phyloP scores from a whole-genome alignment of 2,113 vertebrate genomes.

The Pongo abelii region DNA sequence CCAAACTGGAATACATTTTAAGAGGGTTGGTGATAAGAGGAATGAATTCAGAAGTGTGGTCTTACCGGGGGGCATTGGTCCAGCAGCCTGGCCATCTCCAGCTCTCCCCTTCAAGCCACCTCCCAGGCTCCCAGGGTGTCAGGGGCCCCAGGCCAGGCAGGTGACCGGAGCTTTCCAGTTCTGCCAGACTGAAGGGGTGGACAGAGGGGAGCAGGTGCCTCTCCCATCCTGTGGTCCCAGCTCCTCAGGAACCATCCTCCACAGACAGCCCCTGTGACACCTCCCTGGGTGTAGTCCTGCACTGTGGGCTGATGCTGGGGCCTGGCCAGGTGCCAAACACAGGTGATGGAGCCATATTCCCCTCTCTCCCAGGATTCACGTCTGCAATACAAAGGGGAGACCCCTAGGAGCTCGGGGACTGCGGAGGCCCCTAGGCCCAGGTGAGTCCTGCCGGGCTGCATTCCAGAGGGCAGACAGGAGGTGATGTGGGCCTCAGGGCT shows the following conservation, averaged over 20 bases:
- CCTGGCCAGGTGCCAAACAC: background rate
- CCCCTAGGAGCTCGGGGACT: background rate
- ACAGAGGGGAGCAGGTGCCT: background rate
- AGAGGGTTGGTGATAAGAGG: background rate
- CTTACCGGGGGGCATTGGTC: accelerated
- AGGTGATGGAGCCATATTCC: background rate
- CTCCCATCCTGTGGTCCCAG: background rate
- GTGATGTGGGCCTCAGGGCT: background rate
- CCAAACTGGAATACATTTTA: background rate
- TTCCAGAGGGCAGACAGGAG: background rate
- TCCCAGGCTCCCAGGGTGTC: no score
- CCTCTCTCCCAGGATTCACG: background rate
- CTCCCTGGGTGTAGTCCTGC: background rate
- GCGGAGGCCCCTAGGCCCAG: background rate
- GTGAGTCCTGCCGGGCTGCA: background rate
- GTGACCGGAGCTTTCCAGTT: background rate
- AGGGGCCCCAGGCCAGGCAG: background rate
- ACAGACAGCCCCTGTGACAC: accelerated
- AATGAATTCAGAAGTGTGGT: background rate
- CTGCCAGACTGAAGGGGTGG: background rate
- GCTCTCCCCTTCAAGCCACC: background rate
- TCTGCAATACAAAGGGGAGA: background rate
- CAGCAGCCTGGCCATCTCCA: background rate
- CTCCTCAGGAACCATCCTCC: background rate
- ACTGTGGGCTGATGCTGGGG: background rate